Evolutionary conservation across 1,140 invertebrate genomes (phyloP).

Genomic region (Limonius californicus): DNA sequence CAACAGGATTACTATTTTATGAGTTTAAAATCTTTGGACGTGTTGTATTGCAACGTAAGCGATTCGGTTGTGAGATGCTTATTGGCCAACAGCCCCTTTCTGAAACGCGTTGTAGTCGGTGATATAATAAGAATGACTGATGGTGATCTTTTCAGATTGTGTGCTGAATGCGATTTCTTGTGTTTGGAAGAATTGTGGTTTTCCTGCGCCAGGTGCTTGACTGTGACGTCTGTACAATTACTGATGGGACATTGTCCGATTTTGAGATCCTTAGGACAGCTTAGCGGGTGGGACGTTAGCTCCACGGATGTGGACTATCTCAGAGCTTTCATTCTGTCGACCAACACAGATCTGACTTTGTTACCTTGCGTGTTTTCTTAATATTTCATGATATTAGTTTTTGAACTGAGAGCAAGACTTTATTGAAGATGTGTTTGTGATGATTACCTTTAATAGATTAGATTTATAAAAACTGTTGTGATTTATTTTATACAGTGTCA

Average conservation of each 20-base stretch:
- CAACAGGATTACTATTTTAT: conserved; percentile 56
- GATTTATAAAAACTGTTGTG: too few relatives aligned
- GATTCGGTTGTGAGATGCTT: conserved; percentile 54
- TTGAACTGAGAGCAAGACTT: too few relatives aligned
- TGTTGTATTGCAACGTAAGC: conserved; percentile 57
- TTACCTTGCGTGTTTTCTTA: conserved; percentile 15
- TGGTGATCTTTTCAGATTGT: conserved; percentile 58
- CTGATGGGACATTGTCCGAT: conserved; percentile 61
- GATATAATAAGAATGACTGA: conserved; percentile 58
- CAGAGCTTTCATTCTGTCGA: conserved; percentile 50
- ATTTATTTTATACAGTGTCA: too few relatives aligned
- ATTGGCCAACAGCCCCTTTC: conserved; percentile 54
- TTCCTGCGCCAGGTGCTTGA: conserved; percentile 57
- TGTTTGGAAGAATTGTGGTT: conserved; percentile 61
- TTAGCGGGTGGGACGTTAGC: conserved; percentile 59
- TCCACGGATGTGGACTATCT: conserved; percentile 61
- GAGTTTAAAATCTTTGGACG: conserved; percentile 58
- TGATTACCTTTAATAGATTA: too few relatives aligned
- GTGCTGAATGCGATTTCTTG: conserved; percentile 39
- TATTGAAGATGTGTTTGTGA: too few relatives aligned
- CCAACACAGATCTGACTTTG: conserved; percentile 41
- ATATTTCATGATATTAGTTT: too few relatives aligned
- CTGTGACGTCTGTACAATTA: conserved; percentile 56
- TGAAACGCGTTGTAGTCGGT: conserved; percentile 59
- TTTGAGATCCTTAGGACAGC: conserved; percentile 56